phyloP scores from a whole-genome alignment of 2,888 invertebrate species.

The Xestoiulus laeticollis region DNA sequence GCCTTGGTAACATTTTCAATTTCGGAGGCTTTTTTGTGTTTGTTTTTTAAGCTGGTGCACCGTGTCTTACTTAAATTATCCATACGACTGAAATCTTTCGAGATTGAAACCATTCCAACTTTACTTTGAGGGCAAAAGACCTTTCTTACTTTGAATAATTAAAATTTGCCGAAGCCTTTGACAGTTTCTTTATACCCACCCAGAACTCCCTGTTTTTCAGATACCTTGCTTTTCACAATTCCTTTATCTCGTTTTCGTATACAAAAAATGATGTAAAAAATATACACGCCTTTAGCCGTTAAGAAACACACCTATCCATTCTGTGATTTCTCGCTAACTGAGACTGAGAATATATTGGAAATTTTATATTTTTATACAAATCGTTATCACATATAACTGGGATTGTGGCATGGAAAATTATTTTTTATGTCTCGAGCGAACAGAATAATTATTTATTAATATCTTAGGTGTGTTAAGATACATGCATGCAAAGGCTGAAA shows the following conservation, averaged over 20 bases:
- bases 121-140: slow-evolving; percentile 41
- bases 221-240: background rate
- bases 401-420: background rate
- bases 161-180: slow-evolving; percentile 39
- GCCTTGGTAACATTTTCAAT: slow-evolving; percentile 43
- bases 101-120: slow-evolving; percentile 41
- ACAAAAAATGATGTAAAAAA: background rate
- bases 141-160: slow-evolving; percentile 43
- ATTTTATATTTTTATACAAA: background rate
- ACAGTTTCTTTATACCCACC: slow-evolving; percentile 10
- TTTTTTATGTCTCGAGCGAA: background rate
- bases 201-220: background rate
- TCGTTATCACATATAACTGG: too few species aligned
- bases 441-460: background rate
- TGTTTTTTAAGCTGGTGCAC: slow-evolving; percentile 40
- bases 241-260: slow-evolving; percentile 14
- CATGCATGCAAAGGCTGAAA: too few species aligned
- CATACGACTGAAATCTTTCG: slow-evolving; percentile 41
- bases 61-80: slow-evolving; percentile 41
- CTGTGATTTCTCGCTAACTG: background rate
- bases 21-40: slow-evolving; percentile 34
- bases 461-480: too few species aligned
- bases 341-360: background rate
- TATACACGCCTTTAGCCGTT: background rate
- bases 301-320: background rate